Base-by-base conservation (phyloP, 1,140 invertebrate genomes). In the Cheumatopsyche charites region DNA sequence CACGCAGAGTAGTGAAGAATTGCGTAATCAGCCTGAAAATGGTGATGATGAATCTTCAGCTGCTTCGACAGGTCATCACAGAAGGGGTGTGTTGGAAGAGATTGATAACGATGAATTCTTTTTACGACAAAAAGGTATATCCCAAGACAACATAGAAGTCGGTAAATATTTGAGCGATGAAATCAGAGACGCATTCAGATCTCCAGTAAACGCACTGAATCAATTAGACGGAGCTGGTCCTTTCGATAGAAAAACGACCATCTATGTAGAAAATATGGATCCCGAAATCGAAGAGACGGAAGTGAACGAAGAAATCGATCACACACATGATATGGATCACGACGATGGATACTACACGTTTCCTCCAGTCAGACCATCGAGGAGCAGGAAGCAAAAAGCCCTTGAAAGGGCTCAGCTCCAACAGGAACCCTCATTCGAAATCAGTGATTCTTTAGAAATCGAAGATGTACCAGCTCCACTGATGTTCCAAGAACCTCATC, bases 91-190 rank as follows among this genome's bases (percentile, higher is more conserved):
- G 0, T 87, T 94, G 72, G 92, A 94, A 80, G 91, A 94, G 82
- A 92, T 94, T 68, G 89, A 94, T 77, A 92, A 92, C 1, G 92
- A 95, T 79, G 92, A 94, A 82, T 94, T 94, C 82, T 94, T 94
- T 79, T 82, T 94, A 52, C 84, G 92, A 66, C 89, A 90, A 77
- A 89, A 90, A 76, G 92, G 91, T 42, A 89, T 94, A 73, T 93
- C 91, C 71, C 89, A 92, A 74, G 92, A 92, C 79, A 90, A 94
- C 80, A 91, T 92, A 77, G 88, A 91, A 79, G 84, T 92, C 26
- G 89, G 90, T 47, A 87, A 89, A 78, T 92, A 92, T 73, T 85
- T 94, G 52, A 90, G 89, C 47, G 87, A 87, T 62, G 92, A 94
- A 81, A 92, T 94, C 73, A 85, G 90, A 73, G 90, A 93, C 79